phyloP scores from a whole-genome alignment of 2,888 invertebrate species.

The Chirona hameri region DNA sequence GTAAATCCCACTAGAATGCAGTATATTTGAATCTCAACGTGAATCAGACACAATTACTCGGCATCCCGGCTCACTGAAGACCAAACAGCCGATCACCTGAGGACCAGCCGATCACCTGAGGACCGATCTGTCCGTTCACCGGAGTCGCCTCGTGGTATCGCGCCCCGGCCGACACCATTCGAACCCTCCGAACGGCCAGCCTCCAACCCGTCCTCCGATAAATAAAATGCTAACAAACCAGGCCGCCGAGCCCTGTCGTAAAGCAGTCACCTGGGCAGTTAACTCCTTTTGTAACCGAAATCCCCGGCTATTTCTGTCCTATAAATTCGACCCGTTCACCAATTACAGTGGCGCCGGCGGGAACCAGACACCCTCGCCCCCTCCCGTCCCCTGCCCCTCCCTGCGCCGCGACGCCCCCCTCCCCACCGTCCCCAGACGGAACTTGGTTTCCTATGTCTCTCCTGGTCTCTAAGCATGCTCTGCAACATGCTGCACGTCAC shows the following conservation, averaged over 20 bases:
- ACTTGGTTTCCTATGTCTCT: background rate
- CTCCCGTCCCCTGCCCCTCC: background rate
- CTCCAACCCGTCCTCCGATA: background rate
- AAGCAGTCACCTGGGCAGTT: conserved; percentile 22
- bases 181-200: background rate
- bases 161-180: background rate
- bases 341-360: background rate
- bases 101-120: too few species aligned
- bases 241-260: background rate
- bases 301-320: conserved; percentile 23
- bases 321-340: background rate
- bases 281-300: conserved; percentile 22
- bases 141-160: background rate
- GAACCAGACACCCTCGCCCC: background rate
- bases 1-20: too few species aligned
- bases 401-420: background rate
- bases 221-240: conserved; percentile 10
- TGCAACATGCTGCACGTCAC: background rate
- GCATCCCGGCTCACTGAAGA: too few species aligned
- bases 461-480: background rate
- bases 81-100: too few species aligned
- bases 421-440: background rate
- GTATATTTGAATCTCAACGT: too few species aligned
- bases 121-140: too few species aligned
- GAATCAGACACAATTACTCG: too few species aligned